Conservation (phyloP, 2,797 vertebrate genomes). For the Pseudocheirus occidentalis region DNA sequence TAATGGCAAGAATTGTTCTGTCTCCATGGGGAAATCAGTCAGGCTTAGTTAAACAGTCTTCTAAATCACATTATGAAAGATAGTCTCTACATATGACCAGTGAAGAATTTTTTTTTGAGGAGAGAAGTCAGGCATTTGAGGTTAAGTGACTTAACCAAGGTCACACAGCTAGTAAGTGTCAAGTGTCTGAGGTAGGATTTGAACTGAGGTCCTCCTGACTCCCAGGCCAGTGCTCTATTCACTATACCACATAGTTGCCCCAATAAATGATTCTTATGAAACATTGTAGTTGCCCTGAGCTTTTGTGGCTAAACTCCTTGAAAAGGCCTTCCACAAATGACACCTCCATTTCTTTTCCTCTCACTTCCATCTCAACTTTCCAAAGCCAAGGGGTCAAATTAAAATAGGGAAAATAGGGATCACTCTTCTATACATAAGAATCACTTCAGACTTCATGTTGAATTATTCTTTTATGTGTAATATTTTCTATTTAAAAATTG, state of each 20-base stretch:
- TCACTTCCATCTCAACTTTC: slow-evolving; percentile 41
- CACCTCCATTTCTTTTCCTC: background rate
- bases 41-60: background rate
- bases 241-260: no score
- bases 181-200: no score
- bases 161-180: no score
- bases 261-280: background rate
- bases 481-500: background rate
- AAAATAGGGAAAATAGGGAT: background rate
- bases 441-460: background rate
- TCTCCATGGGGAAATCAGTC: slow-evolving; percentile 9
- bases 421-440: background rate
- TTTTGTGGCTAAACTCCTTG: background rate
- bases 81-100: background rate
- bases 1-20: background rate
- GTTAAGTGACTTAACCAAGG: no score
- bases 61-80: background rate
- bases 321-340: background rate
- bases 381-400: background rate
- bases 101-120: background rate
- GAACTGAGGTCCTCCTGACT: no score
- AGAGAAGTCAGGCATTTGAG: no score
- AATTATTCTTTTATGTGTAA: background rate
- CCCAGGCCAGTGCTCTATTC: no score
- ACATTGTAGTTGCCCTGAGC: background rate